Percentiles rank a stretch among this genome's conserved stretches.
These are phyloP conservation scores for Pachymerium ferrugineum DNA, from an alignment of 2,888 invertebrate genomes.

Conservation along the genomic window DNA sequence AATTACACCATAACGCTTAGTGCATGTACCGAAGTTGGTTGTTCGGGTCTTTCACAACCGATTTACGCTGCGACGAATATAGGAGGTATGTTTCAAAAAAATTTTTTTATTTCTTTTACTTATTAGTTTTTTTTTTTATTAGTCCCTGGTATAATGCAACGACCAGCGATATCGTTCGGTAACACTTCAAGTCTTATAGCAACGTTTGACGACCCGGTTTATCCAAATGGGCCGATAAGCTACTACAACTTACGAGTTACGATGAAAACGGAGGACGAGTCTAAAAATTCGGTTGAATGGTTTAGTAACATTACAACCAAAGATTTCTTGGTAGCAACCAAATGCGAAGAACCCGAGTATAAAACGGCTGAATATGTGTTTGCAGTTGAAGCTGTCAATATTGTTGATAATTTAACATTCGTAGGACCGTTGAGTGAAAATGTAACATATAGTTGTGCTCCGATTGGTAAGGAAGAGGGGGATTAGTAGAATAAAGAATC, in stretches of 20 bases:
- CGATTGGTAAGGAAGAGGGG: not conserved
- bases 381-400: not conserved
- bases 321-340: not conserved
- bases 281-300: not conserved
- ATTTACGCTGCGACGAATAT: not conserved
- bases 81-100: not conserved
- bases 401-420: not conserved
- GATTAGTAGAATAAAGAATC: too few species aligned
- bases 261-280: not conserved
- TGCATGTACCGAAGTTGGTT: not conserved
- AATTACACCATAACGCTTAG: not conserved
- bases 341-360: slow-evolving; percentile 8
- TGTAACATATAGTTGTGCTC: not conserved
- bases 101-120: not conserved
- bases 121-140: not conserved
- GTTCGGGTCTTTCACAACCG: not conserved
- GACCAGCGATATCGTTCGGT: not conserved
- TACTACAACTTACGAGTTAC: not conserved
- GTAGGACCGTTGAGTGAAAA: slow-evolving; percentile 2
- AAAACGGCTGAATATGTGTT: not conserved
- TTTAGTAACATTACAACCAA: not conserved
- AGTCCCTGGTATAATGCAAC: not conserved
- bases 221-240: slow-evolving; percentile 23
- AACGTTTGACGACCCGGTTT: not conserved
- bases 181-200: not conserved